Conservation (phyloP, 35 echinoderm and acorn worm genomes). For the Anneissia japonica region DNA sequence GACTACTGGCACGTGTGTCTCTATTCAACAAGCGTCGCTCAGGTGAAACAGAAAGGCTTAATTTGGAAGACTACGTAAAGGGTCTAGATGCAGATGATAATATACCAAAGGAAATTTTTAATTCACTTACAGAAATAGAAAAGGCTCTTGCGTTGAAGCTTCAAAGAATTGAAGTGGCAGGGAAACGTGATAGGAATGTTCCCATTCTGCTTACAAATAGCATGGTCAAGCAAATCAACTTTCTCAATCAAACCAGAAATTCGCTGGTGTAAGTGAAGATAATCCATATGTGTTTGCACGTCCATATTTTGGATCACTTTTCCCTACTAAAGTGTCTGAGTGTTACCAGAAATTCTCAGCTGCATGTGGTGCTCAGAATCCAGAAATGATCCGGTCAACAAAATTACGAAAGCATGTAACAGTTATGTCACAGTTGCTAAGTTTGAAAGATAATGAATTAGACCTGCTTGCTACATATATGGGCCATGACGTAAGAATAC, state of each 20-base stretch:
- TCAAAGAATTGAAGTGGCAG: not conserved
- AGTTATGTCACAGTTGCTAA: slow-evolving; percentile 37
- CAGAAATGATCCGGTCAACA: slow-evolving; percentile 25
- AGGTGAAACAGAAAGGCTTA: not conserved
- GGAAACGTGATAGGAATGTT: slow-evolving; percentile 21
- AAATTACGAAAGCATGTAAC: slow-evolving; percentile 51
- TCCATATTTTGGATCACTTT: slow-evolving; percentile 30
- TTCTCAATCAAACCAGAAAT: slow-evolving; percentile 7
- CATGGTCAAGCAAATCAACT: not conserved
- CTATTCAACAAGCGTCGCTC: not conserved
- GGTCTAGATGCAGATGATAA: not conserved
- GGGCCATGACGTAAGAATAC: slow-evolving; percentile 38
- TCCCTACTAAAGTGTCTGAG: slow-evolving; percentile 2
- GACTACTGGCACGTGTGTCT: not conserved
- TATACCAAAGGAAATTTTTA: slow-evolving; percentile 4
- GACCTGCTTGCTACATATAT: slow-evolving; percentile 39
- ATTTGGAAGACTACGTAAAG: not conserved
- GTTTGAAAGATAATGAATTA: slow-evolving; percentile 41
- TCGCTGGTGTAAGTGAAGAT: slow-evolving; percentile 31
- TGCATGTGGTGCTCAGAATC: slow-evolving; percentile 32
- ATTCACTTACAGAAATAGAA: slow-evolving; percentile 9
- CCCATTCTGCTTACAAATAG: slow-evolving; percentile 27
- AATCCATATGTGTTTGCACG: slow-evolving; percentile 48
- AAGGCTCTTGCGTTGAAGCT: not conserved
- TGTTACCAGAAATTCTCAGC: slow-evolving; percentile 17